Percentiles rank a stretch among this genome's conserved stretches.
phyloP scores from a whole-genome alignment of 2,113 vertebrate genomes.

The Daubentonia madagascariensis region DNA sequence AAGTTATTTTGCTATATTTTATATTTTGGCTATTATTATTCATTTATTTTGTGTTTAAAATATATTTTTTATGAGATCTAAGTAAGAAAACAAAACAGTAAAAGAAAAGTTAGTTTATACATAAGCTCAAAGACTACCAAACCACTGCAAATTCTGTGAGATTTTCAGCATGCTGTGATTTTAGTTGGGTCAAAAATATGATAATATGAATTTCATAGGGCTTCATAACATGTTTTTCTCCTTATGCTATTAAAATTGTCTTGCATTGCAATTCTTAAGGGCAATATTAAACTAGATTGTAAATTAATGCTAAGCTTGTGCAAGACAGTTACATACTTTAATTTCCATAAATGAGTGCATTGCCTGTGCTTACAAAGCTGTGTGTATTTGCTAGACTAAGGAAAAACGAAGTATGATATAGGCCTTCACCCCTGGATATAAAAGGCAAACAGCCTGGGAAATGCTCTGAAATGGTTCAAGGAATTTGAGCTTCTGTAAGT shows the following conservation, averaged over 20 bases:
- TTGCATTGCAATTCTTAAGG: slow-evolving; percentile 40
- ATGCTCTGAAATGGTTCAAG: background rate
- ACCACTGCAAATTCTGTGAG: background rate
- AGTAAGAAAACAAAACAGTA: background rate
- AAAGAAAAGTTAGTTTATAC: background rate
- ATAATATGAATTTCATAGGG: background rate
- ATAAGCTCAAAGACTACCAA: background rate
- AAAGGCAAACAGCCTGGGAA: background rate
- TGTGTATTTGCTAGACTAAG: background rate
- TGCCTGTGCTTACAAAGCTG: background rate
- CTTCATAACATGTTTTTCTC: background rate
- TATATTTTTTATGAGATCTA: background rate
- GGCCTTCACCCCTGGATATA: background rate
- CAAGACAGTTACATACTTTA: background rate
- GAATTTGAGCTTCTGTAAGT: background rate
- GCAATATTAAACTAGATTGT: slow-evolving; percentile 9
- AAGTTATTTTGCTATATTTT: background rate
- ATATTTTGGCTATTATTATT: background rate
- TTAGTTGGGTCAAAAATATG: slow-evolving; percentile 11
- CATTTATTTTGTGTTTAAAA: background rate
- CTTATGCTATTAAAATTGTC: background rate
- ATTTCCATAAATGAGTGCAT: background rate
- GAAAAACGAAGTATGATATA: background rate
- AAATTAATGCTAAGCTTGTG: slow-evolving; percentile 48
- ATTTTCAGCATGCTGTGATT: background rate